Evolutionary conservation across 2,797 vertebrate genomes (phyloP), one percentile per base, ranked within the genome.

Genomic region (Neosalanx taihuensis): DNA sequence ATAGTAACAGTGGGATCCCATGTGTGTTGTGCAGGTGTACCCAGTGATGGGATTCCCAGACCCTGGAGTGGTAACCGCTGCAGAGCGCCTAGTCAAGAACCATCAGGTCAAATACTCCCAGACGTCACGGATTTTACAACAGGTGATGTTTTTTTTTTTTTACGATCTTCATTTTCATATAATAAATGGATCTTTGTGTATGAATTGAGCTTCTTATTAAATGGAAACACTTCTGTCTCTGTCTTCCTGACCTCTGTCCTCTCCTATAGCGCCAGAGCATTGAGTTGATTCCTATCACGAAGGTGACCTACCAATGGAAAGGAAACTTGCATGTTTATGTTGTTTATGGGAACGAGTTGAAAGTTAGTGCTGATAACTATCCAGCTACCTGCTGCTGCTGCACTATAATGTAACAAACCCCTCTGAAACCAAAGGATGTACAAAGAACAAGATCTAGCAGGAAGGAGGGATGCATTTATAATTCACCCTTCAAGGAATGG

Each of bases 211-310:
- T 64, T 23, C 7, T 20, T 0, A 26, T 61, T 7, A n/a, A 26
- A 13, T 4, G 4, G 26, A 37, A 3, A 29, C 2, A 67, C 4
- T 30, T 59, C 1, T 59, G 23, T 20, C 17, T 41, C 51, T 53
- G 18, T 53, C 51, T 53, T 17, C 51, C 18, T 6, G 5, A 57
- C 2, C 77, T 57, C 3, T 67, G 73, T 64, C 83, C n/a, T 86
- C 75, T 83, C 83, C 72, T 85, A 31, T 88, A 95, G 94, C 91
- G 90, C 79, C 94, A 95, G 78, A 90, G 81, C 33, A 88, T 95
- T 31, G 93, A 94, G 77, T 79, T 94, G 84, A 93, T 95, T 73
- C 93, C 94, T 0, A 82, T 94, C 70, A 93, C 92, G 62, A 94
- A 90, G 74, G 93, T 93, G 65, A 85, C 74, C 13, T 95, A 94